A percentile compares a stretch with the other conserved stretches of the same genome.
Conservation (phyloP, 1,140 invertebrate species). For the Rhizoglyphus robini region DNA sequence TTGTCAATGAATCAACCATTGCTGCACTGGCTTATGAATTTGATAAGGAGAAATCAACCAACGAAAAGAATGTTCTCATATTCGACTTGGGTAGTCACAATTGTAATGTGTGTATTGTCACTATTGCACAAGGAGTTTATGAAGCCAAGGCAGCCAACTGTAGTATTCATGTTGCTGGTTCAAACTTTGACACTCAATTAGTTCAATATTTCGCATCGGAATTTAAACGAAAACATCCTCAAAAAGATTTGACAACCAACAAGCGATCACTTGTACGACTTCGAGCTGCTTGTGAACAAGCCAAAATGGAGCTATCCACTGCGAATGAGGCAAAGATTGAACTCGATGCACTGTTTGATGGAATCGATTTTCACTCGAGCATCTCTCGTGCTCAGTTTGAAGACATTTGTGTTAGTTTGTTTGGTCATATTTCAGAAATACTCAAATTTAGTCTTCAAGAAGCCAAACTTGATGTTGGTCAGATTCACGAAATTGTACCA, state of each 20-base stretch:
- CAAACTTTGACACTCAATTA: too few relatives aligned
- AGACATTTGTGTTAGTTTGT: slow-evolving; percentile 24
- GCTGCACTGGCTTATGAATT: slow-evolving; percentile 25
- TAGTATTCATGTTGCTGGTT: slow-evolving; percentile 29
- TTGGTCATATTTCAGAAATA: too few relatives aligned
- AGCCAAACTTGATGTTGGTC: slow-evolving; percentile 18
- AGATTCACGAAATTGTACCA: slow-evolving; percentile 27
- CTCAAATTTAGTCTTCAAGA: slow-evolving; percentile 25
- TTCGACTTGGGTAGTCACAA: too few relatives aligned
- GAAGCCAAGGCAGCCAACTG: slow-evolving; percentile 25
- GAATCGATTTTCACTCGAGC: slow-evolving; percentile 29
- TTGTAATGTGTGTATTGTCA: slow-evolving; percentile 23
- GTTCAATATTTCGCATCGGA: slow-evolving; percentile 21
- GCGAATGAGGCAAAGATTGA: slow-evolving; percentile 5
- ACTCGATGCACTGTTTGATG: neutral
- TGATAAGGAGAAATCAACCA: slow-evolving; percentile 33
- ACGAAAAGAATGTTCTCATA: slow-evolving; percentile 16
- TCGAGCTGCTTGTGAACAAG: too few relatives aligned
- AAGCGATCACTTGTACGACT: neutral
- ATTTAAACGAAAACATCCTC: slow-evolving; percentile 11
- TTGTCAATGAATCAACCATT: too few relatives aligned
- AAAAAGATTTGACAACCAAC: slow-evolving; percentile 7
- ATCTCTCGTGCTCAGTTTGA: slow-evolving; percentile 26
- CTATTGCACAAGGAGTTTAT: slow-evolving; percentile 21
- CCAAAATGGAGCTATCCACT: slow-evolving; percentile 6